A percentile compares a stretch with the other conserved stretches of the same genome.
These are phyloP conservation scores for Haemorhous mexicanus DNA, from an alignment of 2,113 vertebrate genomes.

Conservation along the genomic window DNA sequence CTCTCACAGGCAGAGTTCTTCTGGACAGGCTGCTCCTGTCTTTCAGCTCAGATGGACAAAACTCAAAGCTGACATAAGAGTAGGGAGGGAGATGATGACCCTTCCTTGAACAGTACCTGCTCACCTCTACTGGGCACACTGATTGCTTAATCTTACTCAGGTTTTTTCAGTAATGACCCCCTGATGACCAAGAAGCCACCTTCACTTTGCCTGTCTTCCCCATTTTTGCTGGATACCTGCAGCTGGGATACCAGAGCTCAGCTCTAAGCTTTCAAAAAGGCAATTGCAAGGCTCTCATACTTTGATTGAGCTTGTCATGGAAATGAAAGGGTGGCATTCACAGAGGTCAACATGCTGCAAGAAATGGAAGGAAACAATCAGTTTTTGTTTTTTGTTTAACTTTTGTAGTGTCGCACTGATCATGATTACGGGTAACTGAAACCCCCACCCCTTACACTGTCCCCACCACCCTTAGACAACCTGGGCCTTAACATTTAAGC, in stretches of 20 bases:
- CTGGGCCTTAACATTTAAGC: not conserved
- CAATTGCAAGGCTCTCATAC: not conserved
- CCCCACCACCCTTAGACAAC: not conserved
- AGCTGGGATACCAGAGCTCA: not conserved
- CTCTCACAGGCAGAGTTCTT: not conserved
- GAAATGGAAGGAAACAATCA: not conserved
- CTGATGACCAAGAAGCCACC: not conserved
- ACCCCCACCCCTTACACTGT: too few species aligned
- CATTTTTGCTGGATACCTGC: not conserved
- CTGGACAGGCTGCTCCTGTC: not conserved
- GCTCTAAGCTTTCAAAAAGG: not conserved
- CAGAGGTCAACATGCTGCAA: not conserved
- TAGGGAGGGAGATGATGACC: not conserved
- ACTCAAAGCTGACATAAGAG: not conserved
- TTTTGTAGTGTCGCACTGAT: not conserved
- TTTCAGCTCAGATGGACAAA: not conserved
- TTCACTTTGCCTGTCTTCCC: not conserved
- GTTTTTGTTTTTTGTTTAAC: accelerated
- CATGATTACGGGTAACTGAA: not conserved
- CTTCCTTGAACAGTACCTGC: not conserved
- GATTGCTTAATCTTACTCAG: not conserved
- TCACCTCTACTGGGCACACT: not conserved
- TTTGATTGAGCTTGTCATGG: not conserved
- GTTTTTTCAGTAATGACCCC: not conserved
- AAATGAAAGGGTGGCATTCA: not conserved